A percentile compares a stretch with the other conserved stretches of the same genome.
phyloP scores from a whole-genome alignment of 1,140 invertebrate genomes.

The Hirudo medicinalis region DNA sequence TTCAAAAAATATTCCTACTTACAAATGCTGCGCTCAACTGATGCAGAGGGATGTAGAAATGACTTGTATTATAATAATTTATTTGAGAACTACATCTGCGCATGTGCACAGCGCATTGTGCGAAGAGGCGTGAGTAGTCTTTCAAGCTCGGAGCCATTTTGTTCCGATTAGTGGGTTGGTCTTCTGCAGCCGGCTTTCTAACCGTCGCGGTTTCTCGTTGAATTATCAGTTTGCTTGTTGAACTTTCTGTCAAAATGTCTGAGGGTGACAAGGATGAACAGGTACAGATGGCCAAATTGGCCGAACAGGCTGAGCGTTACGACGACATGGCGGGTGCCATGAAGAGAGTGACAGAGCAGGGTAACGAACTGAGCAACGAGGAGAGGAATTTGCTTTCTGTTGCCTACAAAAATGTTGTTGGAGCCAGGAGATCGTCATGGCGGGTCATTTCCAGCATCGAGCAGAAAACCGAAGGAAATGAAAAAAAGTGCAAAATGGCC shows the following conservation, averaged over 20 bases:
- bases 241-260: not conserved
- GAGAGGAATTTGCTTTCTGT: slow-evolving; percentile 93
- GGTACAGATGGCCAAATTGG: slow-evolving; percentile 95
- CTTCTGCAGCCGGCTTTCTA: too few species aligned
- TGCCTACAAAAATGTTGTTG: slow-evolving; percentile 98
- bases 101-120: too few species aligned
- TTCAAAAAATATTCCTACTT: too few species aligned
- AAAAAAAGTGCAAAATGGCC: slow-evolving; percentile 96
- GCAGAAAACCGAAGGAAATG: slow-evolving; percentile 61
- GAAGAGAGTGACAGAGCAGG: slow-evolving; percentile 45
- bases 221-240: too few species aligned
- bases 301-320: slow-evolving; percentile 94
- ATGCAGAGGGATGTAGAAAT: too few species aligned
- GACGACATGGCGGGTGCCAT: slow-evolving; percentile 73
- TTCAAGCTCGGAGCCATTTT: too few species aligned
- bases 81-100: too few species aligned
- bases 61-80: too few species aligned
- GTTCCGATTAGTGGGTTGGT: too few species aligned
- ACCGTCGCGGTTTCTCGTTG: too few species aligned
- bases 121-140: too few species aligned
- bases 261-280: slow-evolving; percentile 80
- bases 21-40: too few species aligned
- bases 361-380: slow-evolving; percentile 51
- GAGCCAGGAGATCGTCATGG: slow-evolving; percentile 88
- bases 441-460: slow-evolving; percentile 94